These are phyloP conservation scores for Brassicogethes aeneus DNA, from an alignment of 2,888 invertebrate genomes.

Conservation along the genomic window DNA sequence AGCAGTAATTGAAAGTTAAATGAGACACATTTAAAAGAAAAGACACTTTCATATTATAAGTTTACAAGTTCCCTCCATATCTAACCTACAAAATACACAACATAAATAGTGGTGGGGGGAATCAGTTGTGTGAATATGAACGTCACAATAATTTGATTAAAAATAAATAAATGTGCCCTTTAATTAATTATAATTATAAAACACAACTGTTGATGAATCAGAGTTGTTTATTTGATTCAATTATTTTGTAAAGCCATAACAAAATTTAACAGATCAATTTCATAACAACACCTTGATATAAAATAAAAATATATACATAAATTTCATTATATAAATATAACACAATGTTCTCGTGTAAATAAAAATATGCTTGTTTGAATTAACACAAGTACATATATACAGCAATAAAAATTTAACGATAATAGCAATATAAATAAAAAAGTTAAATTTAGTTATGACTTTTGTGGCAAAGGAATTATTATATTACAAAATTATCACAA, in stretches of 20 bases:
- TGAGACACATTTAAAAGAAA: slow-evolving; percentile 30
- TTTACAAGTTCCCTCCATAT: slow-evolving; percentile 21
- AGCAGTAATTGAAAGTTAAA: slow-evolving; percentile 29
- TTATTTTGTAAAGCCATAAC: slow-evolving; percentile 24
- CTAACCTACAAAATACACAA: slow-evolving; percentile 23
- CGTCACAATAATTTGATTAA: slow-evolving; percentile 9
- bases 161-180: slow-evolving; percentile 26
- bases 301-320: slow-evolving; percentile 15
- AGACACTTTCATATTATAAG: slow-evolving; percentile 21
- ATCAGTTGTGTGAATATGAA: slow-evolving; percentile 14
- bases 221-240: slow-evolving; percentile 14
- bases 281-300: slow-evolving; percentile 10
- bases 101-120: slow-evolving; percentile 17
- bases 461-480: slow-evolving; percentile 14
- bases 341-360: slow-evolving; percentile 11
- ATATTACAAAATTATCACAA: slow-evolving; percentile 23
- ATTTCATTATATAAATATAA: slow-evolving; percentile 14
- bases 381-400: slow-evolving; percentile 12
- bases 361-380: slow-evolving; percentile 10
- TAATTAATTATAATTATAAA: slow-evolving; percentile 17
- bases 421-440: slow-evolving; percentile 12
- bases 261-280: slow-evolving; percentile 22
- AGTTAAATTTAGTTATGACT: slow-evolving; percentile 28
- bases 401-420: slow-evolving; percentile 11
- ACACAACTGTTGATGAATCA: slow-evolving; percentile 16